Percentiles rank a stretch among this genome's conserved stretches.
Conservation (phyloP, 2,888 invertebrate genomes). For the Thalpophila matura region DNA sequence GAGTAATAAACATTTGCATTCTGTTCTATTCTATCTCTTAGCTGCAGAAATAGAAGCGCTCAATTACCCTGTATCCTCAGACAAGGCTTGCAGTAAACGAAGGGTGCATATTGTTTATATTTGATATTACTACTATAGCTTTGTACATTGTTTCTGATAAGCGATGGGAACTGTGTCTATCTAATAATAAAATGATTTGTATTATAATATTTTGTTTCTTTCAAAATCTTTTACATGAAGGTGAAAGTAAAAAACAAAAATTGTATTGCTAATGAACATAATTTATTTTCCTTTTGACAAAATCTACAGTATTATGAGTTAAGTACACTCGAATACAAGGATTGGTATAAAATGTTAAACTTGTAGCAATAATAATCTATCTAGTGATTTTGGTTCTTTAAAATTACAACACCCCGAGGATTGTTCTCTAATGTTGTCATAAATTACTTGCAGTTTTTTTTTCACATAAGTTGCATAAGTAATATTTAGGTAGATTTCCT, state of each 20-base stretch:
- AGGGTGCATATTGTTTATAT: conserved; percentile 91
- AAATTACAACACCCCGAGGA: conserved; percentile 82
- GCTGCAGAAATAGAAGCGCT: conserved; percentile 90
- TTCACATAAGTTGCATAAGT: conserved; percentile 54
- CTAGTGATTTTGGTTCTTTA: conserved; percentile 87
- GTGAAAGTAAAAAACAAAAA: conserved; percentile 64
- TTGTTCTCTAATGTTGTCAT: conserved; percentile 69
- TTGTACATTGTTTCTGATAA: conserved; percentile 93
- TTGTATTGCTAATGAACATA: conserved; percentile 87
- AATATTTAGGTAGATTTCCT: conserved; percentile 39
- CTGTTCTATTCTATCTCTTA: conserved; percentile 86
- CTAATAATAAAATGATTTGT: conserved; percentile 93
- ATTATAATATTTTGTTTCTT: conserved; percentile 88
- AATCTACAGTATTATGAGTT: conserved; percentile 89
- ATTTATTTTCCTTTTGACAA: conserved; percentile 88
- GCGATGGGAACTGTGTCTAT: conserved; percentile 94
- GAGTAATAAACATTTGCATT: conserved; percentile 88
- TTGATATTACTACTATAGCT: conserved; percentile 92
- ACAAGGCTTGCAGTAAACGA: conserved; percentile 90
- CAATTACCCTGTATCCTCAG: conserved; percentile 90
- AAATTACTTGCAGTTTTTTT: conserved; percentile 63
- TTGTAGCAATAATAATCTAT: conserved; percentile 84
- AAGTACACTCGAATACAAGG: conserved; percentile 90
- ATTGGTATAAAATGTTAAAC: conserved; percentile 90
- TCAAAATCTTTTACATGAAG: conserved; percentile 38